A percentile compares a stretch with the other conserved stretches of the same genome.
phyloP scores from a whole-genome alignment of 2,797 vertebrate species.

The Eutrigla gurnardus region DNA sequence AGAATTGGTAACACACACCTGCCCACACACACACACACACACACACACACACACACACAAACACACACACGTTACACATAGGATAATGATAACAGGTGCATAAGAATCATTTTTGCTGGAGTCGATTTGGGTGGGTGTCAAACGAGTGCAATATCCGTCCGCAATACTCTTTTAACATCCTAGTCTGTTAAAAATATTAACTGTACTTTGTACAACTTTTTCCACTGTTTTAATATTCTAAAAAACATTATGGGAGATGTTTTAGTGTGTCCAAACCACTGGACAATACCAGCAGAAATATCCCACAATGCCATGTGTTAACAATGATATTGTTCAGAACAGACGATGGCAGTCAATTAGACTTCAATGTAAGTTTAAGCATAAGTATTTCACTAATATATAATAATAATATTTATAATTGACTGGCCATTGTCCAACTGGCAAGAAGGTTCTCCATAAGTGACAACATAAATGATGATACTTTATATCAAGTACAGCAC shows the following conservation, averaged over 20 bases:
- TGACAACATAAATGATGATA: neutral
- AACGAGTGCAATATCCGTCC: neutral
- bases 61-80: constrained; percentile 4
- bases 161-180: too few species aligned
- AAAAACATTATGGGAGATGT: neutral
- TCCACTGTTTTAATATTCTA: neutral
- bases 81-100: neutral
- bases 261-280: neutral
- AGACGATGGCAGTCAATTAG: neutral
- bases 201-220: too few species aligned
- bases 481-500: too few species aligned
- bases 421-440: too few species aligned
- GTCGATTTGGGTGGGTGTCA: neutral
- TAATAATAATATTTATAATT: too few species aligned
- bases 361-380: neutral
- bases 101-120: too few species aligned
- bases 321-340: too few species aligned
- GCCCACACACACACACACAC: constrained; percentile 24
- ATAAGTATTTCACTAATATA: neutral
- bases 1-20: constrained; percentile 33
- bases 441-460: neutral
- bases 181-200: too few species aligned
- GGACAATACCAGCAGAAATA: too few species aligned
- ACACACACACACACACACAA: constrained; percentile 16
- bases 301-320: too few species aligned